A percentile compares a stretch with the other conserved stretches of the same genome.
Evolutionary conservation across 2,113 vertebrate genomes (phyloP).

Genomic region (Spea multiplicata): DNA sequence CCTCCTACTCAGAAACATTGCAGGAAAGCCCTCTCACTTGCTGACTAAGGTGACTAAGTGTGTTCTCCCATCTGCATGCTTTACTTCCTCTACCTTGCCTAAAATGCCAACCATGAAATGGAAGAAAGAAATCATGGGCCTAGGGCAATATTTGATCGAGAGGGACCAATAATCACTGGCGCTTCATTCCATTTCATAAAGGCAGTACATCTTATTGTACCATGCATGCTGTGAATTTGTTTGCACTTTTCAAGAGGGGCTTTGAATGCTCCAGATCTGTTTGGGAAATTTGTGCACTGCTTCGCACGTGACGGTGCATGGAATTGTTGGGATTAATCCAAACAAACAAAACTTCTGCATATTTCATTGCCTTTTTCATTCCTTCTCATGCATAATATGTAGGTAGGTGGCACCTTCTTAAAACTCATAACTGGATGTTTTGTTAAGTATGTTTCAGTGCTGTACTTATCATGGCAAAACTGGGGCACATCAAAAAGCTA

Average conservation of each 20-base stretch:
- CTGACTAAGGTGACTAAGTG: slow-evolving; percentile 96
- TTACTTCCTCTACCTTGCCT: slow-evolving; percentile 57
- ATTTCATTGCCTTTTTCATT: background rate
- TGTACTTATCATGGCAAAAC: too few relatives aligned
- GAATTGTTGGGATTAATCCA: background rate
- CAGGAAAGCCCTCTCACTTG: slow-evolving; percentile 99
- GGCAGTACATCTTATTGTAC: background rate
- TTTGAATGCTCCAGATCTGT: background rate
- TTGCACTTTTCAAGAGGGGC: background rate
- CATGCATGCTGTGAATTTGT: background rate
- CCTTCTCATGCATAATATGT: background rate
- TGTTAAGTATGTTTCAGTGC: too few relatives aligned
- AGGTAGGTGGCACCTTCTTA: background rate
- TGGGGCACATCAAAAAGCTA: too few relatives aligned
- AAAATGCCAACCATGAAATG: slow-evolving; percentile 49
- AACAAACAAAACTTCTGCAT: background rate
- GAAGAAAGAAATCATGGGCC: background rate
- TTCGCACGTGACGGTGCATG: background rate
- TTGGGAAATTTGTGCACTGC: too few relatives aligned
- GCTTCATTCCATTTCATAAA: background rate
- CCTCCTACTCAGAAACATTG: slow-evolving; percentile 99
- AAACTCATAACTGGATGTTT: too few relatives aligned
- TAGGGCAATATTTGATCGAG: background rate
- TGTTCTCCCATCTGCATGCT: slow-evolving; percentile 67
- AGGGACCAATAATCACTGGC: background rate